Evolutionary conservation across 2,797 vertebrate species (phyloP), one percentile per base, ranked within the genome.

Genomic region (Leptatherina wallacei): DNA sequence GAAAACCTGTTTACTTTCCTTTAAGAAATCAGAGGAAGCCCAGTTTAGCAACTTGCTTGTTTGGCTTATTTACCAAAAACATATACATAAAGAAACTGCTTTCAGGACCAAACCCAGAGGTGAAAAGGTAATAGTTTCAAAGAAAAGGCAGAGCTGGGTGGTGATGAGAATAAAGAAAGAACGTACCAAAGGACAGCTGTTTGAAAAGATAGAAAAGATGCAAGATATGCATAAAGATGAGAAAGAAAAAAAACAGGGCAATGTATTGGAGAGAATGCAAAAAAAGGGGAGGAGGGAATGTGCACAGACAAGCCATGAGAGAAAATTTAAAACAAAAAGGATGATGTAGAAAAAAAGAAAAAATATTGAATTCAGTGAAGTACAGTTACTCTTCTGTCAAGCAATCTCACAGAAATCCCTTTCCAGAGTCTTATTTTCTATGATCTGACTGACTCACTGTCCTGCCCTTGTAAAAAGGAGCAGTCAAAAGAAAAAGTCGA

Each of bases 391-490:
- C 33, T 67, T n/a, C 30, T 60, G 24, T 65, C 57, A 75, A 40
- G 35, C 38, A 59, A 60, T 51, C 56, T 55, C 57, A 54, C 27
- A 63, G 16, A 63, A 42, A 60, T 20, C 22, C 11, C 12, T 6
- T 32, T 59, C 51, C 18, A 56, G 16, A 56, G 36, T 74, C 12
- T 44, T 14, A 47, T 35, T 78, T 78, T 57, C 49, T 30, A 12
- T 65, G 38, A 63, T 78, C 51, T 0, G 61, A 67, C 35, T 33
- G 70, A 14, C 35, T 61, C 49, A 13, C n/a, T 71, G 56, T 67
- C 62, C 65, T 75, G 18, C n/a, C 33, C 29, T 63, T 55, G 57
- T 54, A 3, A n/a, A 44, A 65, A 80, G 44, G 7, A 83, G 63
- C 62, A 74, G 62, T 61, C 49, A 61, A 72, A 38, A 40, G 44